Percentiles rank a stretch among this genome's conserved stretches.
phyloP scores from a whole-genome alignment of 2,113 vertebrate genomes.

The Sarotherodon lohbergeri region DNA sequence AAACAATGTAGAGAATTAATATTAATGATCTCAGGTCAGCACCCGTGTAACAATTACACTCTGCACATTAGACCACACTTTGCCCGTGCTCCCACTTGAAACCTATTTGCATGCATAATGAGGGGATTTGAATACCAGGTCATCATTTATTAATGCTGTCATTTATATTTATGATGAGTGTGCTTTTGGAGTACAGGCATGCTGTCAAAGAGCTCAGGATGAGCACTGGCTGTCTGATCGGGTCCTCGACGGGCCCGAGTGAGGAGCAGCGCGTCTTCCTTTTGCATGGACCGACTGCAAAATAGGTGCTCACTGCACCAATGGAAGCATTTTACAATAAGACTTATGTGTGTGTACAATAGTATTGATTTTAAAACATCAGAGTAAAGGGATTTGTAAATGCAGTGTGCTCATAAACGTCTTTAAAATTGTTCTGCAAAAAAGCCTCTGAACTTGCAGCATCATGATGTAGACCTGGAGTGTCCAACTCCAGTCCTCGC shows the following conservation, averaged over 20 bases:
- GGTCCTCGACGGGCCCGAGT: neutral
- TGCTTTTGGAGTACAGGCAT: neutral
- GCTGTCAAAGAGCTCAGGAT: neutral
- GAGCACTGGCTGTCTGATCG: neutral
- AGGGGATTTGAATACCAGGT: constrained; percentile 43
- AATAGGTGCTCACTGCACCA: neutral
- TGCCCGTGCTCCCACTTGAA: constrained; percentile 35
- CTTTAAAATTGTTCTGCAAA: neutral
- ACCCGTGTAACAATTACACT: constrained; percentile 52
- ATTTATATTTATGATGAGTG: constrained; percentile 67
- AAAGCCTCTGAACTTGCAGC: neutral
- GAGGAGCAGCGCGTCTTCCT: neutral
- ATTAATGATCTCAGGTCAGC: constrained; percentile 54
- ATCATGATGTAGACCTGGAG: neutral
- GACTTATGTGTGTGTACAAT: neutral
- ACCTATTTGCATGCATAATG: constrained; percentile 65
- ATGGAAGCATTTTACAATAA: neutral
- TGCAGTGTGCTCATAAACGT: neutral
- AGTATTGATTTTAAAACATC: neutral
- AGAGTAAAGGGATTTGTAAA: neutral
- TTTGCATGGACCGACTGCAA: neutral
- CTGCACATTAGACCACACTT: constrained; percentile 33
- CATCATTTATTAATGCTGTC: constrained; percentile 66
- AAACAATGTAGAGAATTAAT: constrained; percentile 58
- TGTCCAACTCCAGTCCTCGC: neutral